Conservation (phyloP, 2,797 vertebrate genomes). For the Lithobates sylvaticus region DNA sequence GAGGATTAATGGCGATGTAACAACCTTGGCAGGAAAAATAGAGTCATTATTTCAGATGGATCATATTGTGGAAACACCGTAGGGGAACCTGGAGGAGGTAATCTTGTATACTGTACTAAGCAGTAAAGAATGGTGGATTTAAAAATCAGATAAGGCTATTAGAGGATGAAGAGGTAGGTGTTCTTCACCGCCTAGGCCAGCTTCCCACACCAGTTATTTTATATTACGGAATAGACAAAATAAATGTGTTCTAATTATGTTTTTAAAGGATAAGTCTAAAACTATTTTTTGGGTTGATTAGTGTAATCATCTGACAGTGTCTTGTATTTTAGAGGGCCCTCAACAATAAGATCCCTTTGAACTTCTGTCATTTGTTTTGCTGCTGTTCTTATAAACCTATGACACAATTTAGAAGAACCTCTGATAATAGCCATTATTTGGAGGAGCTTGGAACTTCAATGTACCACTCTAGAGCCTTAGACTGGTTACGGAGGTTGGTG, state of each 20-base stretch:
- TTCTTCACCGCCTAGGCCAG: background rate
- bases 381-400: too few species aligned
- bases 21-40: conserved; percentile 37
- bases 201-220: conserved; percentile 1
- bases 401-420: too few species aligned
- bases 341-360: too few species aligned
- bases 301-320: too few species aligned
- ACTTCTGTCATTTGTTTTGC: too few species aligned
- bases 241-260: background rate
- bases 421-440: too few species aligned
- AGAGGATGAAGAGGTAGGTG: background rate
- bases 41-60: conserved; percentile 43
- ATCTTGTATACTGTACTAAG: conserved; percentile 1
- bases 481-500: too few species aligned
- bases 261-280: too few species aligned
- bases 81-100: background rate
- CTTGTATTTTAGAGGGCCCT: too few species aligned
- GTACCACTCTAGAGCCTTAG: too few species aligned
- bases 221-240: background rate
- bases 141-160: background rate
- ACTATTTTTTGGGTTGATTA: too few species aligned
- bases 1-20: conserved; percentile 26
- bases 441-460: too few species aligned
- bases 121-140: background rate
- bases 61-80: conserved; percentile 3